A percentile compares a stretch with the other conserved stretches of the same genome.
These are phyloP conservation scores for Manis javanica DNA, from an alignment of 2,797 vertebrate genomes.

Conservation along the genomic window DNA sequence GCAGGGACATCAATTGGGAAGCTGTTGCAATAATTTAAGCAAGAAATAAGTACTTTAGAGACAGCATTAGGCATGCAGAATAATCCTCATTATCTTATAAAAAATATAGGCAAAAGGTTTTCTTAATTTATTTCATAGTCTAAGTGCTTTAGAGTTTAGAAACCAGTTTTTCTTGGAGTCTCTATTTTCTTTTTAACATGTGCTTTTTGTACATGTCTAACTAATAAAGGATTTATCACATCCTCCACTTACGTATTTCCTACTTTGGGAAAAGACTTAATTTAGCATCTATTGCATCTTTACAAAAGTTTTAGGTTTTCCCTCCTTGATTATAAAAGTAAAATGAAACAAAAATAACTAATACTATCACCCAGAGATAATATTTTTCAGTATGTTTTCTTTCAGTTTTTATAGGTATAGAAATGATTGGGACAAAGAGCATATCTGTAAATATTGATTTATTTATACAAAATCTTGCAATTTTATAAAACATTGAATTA, in stretches of 20 bases:
- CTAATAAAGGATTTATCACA: background rate
- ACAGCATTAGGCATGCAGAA: background rate
- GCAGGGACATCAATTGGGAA: background rate
- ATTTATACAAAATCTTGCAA: constrained; percentile 2
- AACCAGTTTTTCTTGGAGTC: background rate
- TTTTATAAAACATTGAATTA: constrained; percentile 27
- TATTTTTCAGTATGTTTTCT: background rate
- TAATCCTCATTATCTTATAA: background rate
- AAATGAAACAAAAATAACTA: background rate
- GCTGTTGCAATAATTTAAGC: background rate
- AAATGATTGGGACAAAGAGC: background rate
- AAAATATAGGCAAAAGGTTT: background rate
- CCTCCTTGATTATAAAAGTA: background rate
- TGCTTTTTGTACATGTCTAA: background rate
- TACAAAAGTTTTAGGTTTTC: background rate
- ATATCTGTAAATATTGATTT: background rate
- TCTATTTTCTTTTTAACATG: background rate
- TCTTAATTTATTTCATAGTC: background rate
- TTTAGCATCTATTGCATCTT: background rate
- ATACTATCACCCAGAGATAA: background rate
- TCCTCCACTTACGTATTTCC: background rate
- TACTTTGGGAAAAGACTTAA: constrained; percentile 23
- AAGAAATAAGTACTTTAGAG: background rate
- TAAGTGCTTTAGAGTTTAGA: constrained; percentile 40
- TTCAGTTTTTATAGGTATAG: background rate